These are phyloP conservation scores for Hippocampus guttulatus DNA, from an alignment of 2,113 vertebrate species.

Conservation along the genomic window DNA sequence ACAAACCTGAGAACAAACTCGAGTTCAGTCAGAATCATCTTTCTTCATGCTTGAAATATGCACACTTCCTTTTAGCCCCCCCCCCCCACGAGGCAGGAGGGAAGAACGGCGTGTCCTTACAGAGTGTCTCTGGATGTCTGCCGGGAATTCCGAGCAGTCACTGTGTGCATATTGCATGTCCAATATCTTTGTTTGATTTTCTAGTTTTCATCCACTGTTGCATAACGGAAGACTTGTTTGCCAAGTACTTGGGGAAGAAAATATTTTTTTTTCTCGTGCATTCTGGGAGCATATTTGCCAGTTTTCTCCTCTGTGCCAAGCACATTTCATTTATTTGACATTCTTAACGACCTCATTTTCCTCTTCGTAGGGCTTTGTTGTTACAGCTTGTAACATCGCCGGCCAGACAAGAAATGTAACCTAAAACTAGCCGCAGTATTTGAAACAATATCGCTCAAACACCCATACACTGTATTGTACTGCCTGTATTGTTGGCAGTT, in stretches of 20 bases:
- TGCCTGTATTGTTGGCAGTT: too few species aligned
- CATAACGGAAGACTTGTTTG: not conserved
- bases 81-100: not conserved
- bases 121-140: not conserved
- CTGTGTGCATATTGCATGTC: not conserved
- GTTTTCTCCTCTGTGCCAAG: not conserved
- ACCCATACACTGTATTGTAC: too few species aligned
- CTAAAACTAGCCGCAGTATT: not conserved
- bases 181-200: not conserved
- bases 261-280: not conserved
- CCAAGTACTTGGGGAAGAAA: not conserved
- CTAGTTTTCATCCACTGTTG: not conserved
- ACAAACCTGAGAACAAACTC: not conserved
- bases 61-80: not conserved
- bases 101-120: conserved; percentile 4
- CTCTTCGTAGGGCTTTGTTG: not conserved
- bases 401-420: not conserved
- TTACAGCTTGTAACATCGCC: not conserved
- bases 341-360: not conserved
- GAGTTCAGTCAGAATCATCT: conserved; percentile 3
- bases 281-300: not conserved
- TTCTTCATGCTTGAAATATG: not conserved
- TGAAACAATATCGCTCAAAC: not conserved
- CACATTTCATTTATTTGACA: not conserved
- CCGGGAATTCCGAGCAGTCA: not conserved